Evolutionary conservation across 2,888 invertebrate genomes (phyloP), one percentile per base, ranked within the genome.

Genomic region (Belgica antarctica): DNA sequence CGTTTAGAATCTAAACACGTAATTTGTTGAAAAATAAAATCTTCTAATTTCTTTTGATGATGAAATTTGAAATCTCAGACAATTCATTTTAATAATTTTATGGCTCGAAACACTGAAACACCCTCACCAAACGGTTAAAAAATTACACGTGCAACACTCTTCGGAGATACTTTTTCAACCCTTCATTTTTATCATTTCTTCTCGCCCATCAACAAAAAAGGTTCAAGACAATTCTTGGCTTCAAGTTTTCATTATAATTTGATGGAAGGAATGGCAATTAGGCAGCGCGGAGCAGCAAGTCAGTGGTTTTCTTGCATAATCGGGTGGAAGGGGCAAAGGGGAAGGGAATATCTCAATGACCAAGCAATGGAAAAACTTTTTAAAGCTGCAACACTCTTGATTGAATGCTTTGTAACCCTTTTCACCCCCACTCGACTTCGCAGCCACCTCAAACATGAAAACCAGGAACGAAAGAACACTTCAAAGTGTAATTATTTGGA

Each of bases 71-170:
- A 66, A 66, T 66, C 65, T 66, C 47, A 27, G 46, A 46, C 65
- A 66, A 66, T 66, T 66, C 46, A 66, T 66, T 66, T 46, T 66
- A 25, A 66, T 66, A 66, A 66, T 66, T 66, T 66, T 66, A 66
- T 28, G 47, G 46, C 65, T 47, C 15, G 41, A 41, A n/a, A 41
- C 15, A n/a, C 3, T 25, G 22, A 46, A 27, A 66, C 46, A 34
- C 47, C 65, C 63, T 52, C 52, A 17, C 8, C 17, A 28, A 65
- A 68, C 68, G 22, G 68, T 52, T 66, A 46, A 47, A 52, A 34
- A 52, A 68, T 25, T 68, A 34, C 68, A 68, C 68, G 68, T 68
- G 68, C 31, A 68, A 46, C 12, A 22, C 47, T 52, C 52, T 7
- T n/a, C n/a, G n/a, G n/a, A n/a, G n/a, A n/a, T 52, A 22, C 52